Evolutionary conservation across 2,797 vertebrate species (phyloP), one percentile per base, ranked within the genome.

Genomic region (Stomatorhinus walkeri): DNA sequence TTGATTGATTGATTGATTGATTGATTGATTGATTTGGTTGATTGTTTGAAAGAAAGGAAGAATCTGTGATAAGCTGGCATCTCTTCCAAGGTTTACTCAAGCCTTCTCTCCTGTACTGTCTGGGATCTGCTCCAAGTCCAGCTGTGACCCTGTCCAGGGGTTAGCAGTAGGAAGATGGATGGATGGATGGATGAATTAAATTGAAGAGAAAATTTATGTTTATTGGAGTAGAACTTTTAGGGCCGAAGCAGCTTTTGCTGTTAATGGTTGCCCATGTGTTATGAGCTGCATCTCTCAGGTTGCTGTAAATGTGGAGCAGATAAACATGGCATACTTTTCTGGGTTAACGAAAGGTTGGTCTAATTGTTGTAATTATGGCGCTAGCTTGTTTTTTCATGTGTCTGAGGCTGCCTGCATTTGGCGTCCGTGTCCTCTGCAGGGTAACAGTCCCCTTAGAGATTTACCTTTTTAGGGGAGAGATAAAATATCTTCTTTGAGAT

Each of bases 171-270:
- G 32, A 79, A 79, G 72, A 40, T 79, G 36, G 36, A 79, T 79
- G 72, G 64, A 72, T 72, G 64, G 72, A 79, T 79, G 72, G 36
- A 79, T 79, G 36, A 40, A 79, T 79, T 79, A 40, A 79, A 79
- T 79, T 43, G 72, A 43, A 36, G 36, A 43, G 72, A 79, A 79
- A 79, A 79, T 79, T n/a, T 43, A 43, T 79, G 32, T 43, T 79
- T 79, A 79, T 79, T 79, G 72, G 72, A 79, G 72, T 40, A 43
- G 24, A 79, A 43, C 72, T 79, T 79, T 6, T 79, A 79, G 14
- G 36, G 32, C 32, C 16, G 1, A 16, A 43, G 32, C 72, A 79
- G 32, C 72, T 79, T 79, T 79, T 79, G 72, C 36, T n/a, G 32
- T 79, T 43, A 79, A 79, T 43, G 16, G 32, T 79, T 79, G 36